Evolutionary conservation across 2,797 vertebrate genomes (phyloP), one percentile per base, ranked within the genome.

Genomic region (Limnodromus scolopaceus): DNA sequence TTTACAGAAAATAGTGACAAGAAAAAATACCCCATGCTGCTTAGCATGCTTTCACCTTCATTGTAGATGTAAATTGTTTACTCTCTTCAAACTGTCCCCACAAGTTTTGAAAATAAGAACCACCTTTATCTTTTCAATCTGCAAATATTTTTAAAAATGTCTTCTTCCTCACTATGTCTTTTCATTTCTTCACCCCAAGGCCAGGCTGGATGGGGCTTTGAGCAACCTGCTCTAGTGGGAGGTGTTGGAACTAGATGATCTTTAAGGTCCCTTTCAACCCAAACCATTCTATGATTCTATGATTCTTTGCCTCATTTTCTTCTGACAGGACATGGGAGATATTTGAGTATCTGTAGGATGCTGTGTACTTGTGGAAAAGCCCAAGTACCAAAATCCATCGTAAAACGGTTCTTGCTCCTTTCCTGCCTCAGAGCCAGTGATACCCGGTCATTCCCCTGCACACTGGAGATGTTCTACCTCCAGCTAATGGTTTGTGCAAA

Each of bases 1-100:
- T 51, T 41, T 25, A 57, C 9, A 75, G 46, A 75, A 87, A 82
- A 49, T 1, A 38, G 38, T 76, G 13, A 24, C 1, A 11, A 28
- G 22, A 3, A 10, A 11, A 66, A 58, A 64, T 64, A 43, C 19
- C 1, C 6, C 24, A 24, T 0, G 3, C 23, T 53, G 9, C 27
- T 86, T 25, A 66, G 53, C 0, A 1, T 20, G 18, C 12, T 27
- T 63, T 5, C 19, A 57, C 7, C n/a, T 48, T 57, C 28, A 24
- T 3, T 45, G 27, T 2, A 54, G 9, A 18, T 1, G 38, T 2
- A 24, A 63, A 10, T 3, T 34, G 2, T 9, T 84, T 11, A 32
- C 28, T 75, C 15, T 76, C 45, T 80, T 79, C 41, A 78, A 58
- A 64, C 7, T 16, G 11, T 49, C 32, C 24, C 41, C 3, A 2